Conservation (phyloP, 2,888 invertebrate genomes). For the Pedicia rivosa region DNA sequence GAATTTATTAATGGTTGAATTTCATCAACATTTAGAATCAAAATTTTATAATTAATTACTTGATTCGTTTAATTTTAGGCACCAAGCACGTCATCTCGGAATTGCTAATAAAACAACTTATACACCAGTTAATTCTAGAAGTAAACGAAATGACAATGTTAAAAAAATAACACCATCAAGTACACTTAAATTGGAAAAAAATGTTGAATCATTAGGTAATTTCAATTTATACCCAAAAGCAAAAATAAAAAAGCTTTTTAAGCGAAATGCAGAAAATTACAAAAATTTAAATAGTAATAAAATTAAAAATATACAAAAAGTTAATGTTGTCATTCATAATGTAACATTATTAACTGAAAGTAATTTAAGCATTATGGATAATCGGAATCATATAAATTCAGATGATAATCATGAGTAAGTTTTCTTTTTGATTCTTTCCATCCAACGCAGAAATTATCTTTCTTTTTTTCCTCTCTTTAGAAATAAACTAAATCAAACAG, state of each 20-base stretch:
- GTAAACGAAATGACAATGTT: background rate
- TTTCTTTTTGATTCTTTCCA: no score
- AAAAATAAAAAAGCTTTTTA: background rate
- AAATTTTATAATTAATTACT: background rate
- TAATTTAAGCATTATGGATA: conserved; percentile 19
- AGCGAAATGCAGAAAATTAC: no score
- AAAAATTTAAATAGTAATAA: background rate
- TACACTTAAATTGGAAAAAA: no score
- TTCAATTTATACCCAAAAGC: background rate
- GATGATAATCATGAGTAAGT: no score
- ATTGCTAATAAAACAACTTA: conserved; percentile 39
- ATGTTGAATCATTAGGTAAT: no score
- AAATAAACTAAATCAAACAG: conserved; percentile 27
- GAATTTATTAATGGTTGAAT: background rate
- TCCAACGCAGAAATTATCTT: no score
- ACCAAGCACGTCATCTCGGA: conserved; percentile 67
- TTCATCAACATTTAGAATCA: background rate
- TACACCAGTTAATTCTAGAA: background rate
- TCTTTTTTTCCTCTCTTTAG: no score
- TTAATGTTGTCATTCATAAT: conserved; percentile 51
- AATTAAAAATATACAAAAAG: conserved; percentile 15
- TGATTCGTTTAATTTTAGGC: conserved; percentile 38
- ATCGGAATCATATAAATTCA: no score
- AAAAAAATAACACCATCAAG: conserved; percentile 8
- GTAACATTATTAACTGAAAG: conserved; percentile 37